Base-by-base conservation (phyloP, 1,140 invertebrate genomes). In the Zelostemma sp. region DNA sequence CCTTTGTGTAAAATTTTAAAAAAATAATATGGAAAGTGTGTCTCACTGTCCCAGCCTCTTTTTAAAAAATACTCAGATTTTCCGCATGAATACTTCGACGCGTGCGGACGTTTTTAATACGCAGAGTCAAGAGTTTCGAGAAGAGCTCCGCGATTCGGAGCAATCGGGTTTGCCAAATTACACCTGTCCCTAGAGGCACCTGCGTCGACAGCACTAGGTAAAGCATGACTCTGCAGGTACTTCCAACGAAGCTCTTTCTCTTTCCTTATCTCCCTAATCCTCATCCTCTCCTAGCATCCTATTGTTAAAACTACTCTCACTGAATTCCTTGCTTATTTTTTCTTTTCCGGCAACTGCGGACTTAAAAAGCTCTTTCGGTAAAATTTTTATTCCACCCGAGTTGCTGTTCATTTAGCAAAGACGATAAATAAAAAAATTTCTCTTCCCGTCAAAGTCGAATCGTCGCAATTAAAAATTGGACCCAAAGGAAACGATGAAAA, bases 181-280 rank as follows among this genome's bases (percentile, higher is more conserved):
- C 73, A 79, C 76, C 77, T 79, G 75, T 72, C 73, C 68, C 56
- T n/a, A 35, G 16, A 56, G 53, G 70, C 73, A 78, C 75, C 76
- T 78, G 77, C 73, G 72, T 67, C 63, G 67, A 55, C 48, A 64
- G 70, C 72, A 61, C 64, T 74, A 72, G 67, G 63, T 63, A 72
- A 75, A 68, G 49, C 72, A 18, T 76, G 77, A 77, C 66, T 69
- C 73, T n/a, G n/a, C n/a, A 68, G 38, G 38, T 70, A 70, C 67
- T 57, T 70, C 59, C 43, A 64, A 60, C 67, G 38, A 46, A 64
- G 41, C 61, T 49, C 43, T 11, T 33, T 43, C 17, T 45, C 45
- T 8, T 15, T 16, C 1, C n/a, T 14, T 28, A 12, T 49, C n/a
- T 33, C 35, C 33, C 17, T 56, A 25, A 11, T 65, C 6, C 28